Evolutionary conservation across 2,113 vertebrate species (phyloP).

Genomic region (Chionis minor): DNA sequence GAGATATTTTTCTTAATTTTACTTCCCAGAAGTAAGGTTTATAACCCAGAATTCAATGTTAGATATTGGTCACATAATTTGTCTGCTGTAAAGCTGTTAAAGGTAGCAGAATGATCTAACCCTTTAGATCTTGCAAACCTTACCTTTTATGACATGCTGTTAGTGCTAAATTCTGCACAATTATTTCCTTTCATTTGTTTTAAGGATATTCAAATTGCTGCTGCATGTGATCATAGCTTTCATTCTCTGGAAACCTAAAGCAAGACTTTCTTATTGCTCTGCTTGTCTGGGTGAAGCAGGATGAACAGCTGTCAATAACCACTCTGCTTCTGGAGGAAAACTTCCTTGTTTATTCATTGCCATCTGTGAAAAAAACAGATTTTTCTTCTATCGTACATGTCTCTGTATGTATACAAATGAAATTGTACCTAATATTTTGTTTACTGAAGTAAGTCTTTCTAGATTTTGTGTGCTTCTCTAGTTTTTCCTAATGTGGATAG

Average conservation of each 20-base stretch:
- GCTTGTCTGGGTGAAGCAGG: background rate
- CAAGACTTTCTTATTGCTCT: background rate
- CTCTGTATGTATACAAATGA: background rate
- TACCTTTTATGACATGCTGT: background rate
- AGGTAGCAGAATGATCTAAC: background rate
- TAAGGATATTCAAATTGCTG: background rate
- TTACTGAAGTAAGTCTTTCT: background rate
- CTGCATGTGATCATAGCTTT: background rate
- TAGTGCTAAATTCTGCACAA: background rate
- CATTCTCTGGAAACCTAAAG: background rate
- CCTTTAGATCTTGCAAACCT: background rate
- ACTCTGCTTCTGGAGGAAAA: background rate
- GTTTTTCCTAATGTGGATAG: background rate
- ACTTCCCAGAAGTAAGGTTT: slow-evolving; percentile 11
- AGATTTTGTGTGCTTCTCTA: background rate
- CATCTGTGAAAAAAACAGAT: background rate
- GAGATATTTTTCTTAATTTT: slow-evolving; percentile 12
- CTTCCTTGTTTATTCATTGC: background rate
- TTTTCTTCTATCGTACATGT: background rate
- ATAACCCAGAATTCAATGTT: background rate
- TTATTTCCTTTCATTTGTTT: slow-evolving; percentile 12
- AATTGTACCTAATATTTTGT: background rate
- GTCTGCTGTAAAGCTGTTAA: slow-evolving; percentile 13
- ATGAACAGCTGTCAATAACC: background rate
- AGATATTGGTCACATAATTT: slow-evolving; percentile 6